Percentiles rank a stretch among this genome's conserved stretches.
These are phyloP conservation scores for Crioceris asparagi DNA, from an alignment of 2,888 invertebrate genomes.

Conservation along the genomic window DNA sequence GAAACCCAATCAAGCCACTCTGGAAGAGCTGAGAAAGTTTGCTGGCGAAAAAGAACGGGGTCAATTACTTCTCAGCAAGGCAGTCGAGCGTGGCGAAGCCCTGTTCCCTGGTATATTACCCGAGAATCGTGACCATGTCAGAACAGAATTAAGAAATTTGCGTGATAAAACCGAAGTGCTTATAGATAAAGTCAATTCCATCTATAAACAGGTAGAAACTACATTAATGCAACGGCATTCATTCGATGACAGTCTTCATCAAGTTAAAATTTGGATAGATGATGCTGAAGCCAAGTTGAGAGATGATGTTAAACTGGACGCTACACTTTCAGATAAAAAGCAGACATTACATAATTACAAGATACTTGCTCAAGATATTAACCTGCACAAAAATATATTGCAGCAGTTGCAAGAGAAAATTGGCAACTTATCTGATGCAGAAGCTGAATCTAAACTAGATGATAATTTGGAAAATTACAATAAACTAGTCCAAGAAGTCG, in stretches of 20 bases:
- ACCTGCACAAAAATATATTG: slow-evolving; percentile 73
- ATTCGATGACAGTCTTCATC: slow-evolving; percentile 84
- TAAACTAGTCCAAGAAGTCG: slow-evolving; percentile 54
- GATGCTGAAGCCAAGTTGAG: slow-evolving; percentile 68
- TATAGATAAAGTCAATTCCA: slow-evolving; percentile 71
- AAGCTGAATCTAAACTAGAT: slow-evolving; percentile 62
- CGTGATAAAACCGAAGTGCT: slow-evolving; percentile 76
- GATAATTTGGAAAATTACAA: slow-evolving; percentile 65
- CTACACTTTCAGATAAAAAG: slow-evolving; percentile 82
- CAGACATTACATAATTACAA: slow-evolving; percentile 72
- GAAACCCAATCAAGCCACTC: slow-evolving; percentile 64
- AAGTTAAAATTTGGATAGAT: slow-evolving; percentile 77
- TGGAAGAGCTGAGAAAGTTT: slow-evolving; percentile 65
- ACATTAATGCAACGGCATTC: slow-evolving; percentile 83
- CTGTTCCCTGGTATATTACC: slow-evolving; percentile 72
- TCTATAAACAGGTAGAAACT: slow-evolving; percentile 80
- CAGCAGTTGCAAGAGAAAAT: slow-evolving; percentile 77
- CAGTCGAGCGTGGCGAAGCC: slow-evolving; percentile 79
- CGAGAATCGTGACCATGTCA: slow-evolving; percentile 75
- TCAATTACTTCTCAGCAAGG: slow-evolving; percentile 63
- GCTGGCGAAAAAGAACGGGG: slow-evolving; percentile 68
- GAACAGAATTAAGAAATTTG: slow-evolving; percentile 69
- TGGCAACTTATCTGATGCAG: slow-evolving; percentile 65
- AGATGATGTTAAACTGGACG: slow-evolving; percentile 58
- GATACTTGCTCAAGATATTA: slow-evolving; percentile 74